Conservation (phyloP, 2,113 vertebrate species). For the Nerophis lumbriciformis region DNA sequence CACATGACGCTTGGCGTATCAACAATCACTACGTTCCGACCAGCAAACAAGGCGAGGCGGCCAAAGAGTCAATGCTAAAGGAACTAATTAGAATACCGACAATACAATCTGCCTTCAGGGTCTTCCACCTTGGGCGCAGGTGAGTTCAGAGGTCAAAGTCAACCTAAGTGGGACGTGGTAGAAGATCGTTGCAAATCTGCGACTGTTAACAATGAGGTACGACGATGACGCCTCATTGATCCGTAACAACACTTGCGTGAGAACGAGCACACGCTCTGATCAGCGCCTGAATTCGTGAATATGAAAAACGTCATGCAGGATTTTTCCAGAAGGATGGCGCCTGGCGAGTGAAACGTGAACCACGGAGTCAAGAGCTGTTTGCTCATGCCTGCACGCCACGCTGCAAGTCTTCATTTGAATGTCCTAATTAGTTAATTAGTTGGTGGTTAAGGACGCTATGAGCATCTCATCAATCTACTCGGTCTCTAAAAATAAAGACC, state of each 20-base stretch:
- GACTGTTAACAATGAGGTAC: conserved; percentile 24
- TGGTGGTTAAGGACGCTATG: conserved; percentile 76
- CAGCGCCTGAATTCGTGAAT: conserved; percentile 26
- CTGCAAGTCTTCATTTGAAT: conserved; percentile 75
- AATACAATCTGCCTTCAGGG: conserved; percentile 33
- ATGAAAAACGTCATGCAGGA: conserved; percentile 22
- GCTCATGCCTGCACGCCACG: conserved; percentile 51
- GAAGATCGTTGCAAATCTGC: conserved; percentile 51
- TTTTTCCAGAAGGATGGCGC: background rate
- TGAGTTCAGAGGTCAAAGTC: conserved; percentile 70
- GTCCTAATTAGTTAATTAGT: conserved; percentile 79
- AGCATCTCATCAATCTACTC: conserved; percentile 75
- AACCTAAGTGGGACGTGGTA: conserved; percentile 51
- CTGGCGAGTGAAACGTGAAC: conserved; percentile 19
- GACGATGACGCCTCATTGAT: conserved; percentile 40
- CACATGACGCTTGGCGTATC: conserved; percentile 46
- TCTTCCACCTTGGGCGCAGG: conserved; percentile 33
- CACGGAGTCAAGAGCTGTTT: conserved; percentile 55
- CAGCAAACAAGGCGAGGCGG: conserved; percentile 56
- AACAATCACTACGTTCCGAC: conserved; percentile 33
- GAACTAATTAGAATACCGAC: conserved; percentile 54
- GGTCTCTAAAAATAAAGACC: conserved; percentile 75
- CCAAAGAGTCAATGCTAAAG: conserved; percentile 55
- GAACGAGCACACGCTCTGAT: conserved; percentile 17
- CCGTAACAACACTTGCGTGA: conserved; percentile 22